Percentiles rank a stretch among this genome's conserved stretches.
phyloP scores from a whole-genome alignment of 2,113 vertebrate species.

The Tonatia bakeri region DNA sequence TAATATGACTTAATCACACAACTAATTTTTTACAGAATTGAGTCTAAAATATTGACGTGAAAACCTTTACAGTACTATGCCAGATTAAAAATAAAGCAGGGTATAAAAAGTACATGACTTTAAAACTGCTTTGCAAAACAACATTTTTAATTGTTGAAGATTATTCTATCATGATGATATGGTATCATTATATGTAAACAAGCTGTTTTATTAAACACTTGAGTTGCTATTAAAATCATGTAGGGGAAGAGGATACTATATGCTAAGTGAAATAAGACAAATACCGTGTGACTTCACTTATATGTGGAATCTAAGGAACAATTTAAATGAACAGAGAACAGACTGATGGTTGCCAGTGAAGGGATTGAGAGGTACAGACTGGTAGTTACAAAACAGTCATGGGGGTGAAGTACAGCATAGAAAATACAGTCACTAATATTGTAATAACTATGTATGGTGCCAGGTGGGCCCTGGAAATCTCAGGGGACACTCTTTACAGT shows the following conservation, averaged over 20 bases:
- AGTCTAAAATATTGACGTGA: neutral
- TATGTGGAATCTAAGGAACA: neutral
- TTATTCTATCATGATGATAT: neutral
- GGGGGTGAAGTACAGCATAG: neutral
- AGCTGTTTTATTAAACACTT: neutral
- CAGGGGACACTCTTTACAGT: neutral
- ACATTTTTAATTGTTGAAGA: neutral
- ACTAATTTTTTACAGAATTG: neutral
- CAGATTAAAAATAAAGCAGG: conserved; percentile 1
- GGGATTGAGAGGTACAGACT: neutral
- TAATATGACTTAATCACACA: neutral
- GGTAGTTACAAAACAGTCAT: neutral
- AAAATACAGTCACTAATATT: neutral
- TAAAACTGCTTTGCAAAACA: neutral
- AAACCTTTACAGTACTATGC: neutral
- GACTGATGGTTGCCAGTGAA: neutral
- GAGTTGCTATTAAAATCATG: neutral
- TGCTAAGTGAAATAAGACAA: neutral
- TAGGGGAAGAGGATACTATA: neutral
- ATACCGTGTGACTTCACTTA: neutral
- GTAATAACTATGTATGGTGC: neutral
- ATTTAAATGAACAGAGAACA: neutral
- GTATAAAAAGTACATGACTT: neutral
- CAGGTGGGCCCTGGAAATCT: neutral
- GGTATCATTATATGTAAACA: neutral